These are phyloP conservation scores for Melitaea cinxia DNA, from an alignment of 1,140 invertebrate species.

Conservation along the genomic window DNA sequence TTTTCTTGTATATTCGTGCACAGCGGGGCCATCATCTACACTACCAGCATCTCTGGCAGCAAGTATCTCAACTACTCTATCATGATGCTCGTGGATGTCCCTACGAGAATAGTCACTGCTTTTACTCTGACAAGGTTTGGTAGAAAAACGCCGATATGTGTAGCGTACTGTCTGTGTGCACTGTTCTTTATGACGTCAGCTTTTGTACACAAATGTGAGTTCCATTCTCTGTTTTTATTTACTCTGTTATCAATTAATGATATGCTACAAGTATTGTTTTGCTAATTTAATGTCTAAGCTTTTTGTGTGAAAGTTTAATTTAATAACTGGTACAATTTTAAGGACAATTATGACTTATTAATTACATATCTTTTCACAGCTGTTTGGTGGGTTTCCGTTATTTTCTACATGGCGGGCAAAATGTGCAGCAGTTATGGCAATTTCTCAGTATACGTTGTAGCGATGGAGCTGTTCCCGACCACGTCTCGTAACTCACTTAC, in stretches of 20 bases:
- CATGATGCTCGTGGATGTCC: constrained; percentile 81
- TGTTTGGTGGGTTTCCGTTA: constrained; percentile 56
- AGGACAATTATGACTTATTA: too few species aligned
- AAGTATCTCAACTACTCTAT: constrained; percentile 83
- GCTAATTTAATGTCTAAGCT: too few species aligned
- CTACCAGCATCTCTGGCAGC: constrained; percentile 84
- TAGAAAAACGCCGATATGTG: constrained; percentile 83
- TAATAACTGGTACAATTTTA: too few species aligned
- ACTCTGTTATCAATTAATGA: too few species aligned
- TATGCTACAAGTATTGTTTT: neutral
- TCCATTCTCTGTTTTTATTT: constrained; percentile 1
- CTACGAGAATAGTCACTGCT: constrained; percentile 83
- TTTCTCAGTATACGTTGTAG: constrained; percentile 84
- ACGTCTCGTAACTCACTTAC: constrained; percentile 84
- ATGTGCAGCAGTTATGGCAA: constrained; percentile 84
- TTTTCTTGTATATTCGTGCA: constrained; percentile 87
- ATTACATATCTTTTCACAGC: constrained; percentile 42
- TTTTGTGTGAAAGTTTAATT: too few species aligned
- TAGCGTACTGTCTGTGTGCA: constrained; percentile 83
- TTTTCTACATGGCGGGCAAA: constrained; percentile 84
- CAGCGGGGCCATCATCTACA: constrained; percentile 89
- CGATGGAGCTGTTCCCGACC: constrained; percentile 87
- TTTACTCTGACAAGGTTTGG: constrained; percentile 84
- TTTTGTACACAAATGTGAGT: constrained; percentile 74
- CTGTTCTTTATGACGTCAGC: constrained; percentile 70